Conservation (phyloP, 2,797 vertebrate genomes). For the Ammospiza maritima region DNA sequence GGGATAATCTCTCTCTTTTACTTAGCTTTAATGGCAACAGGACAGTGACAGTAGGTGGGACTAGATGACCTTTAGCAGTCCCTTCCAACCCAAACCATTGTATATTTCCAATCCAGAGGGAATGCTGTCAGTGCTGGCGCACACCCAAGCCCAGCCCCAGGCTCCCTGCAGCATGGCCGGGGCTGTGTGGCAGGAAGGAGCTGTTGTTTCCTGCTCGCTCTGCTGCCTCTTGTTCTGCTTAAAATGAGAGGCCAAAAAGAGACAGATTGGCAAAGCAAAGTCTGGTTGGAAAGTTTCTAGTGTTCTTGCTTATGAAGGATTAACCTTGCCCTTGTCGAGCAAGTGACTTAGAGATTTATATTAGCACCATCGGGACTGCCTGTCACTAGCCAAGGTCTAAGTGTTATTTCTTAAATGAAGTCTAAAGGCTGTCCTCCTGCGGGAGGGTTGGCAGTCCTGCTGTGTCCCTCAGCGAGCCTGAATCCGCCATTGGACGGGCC, state of each 20-base stretch:
- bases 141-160: background rate
- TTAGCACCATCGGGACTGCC: background rate
- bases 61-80: background rate
- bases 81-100: background rate
- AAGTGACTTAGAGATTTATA: background rate
- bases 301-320: background rate
- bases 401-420: background rate
- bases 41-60: background rate
- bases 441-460: background rate
- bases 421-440: background rate
- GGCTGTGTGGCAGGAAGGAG: conserved; percentile 18
- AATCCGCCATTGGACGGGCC: fast-evolving
- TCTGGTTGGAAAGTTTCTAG: background rate
- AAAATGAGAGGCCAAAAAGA: background rate
- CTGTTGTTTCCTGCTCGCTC: background rate
- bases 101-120: background rate
- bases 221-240: background rate
- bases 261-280: background rate
- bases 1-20: background rate
- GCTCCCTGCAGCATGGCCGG: background rate
- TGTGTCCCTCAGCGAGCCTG: background rate
- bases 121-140: background rate
- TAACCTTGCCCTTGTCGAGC: background rate
- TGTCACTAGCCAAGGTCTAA: background rate
- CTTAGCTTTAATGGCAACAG: background rate